Conservation (phyloP, 2,888 invertebrate species). For the Nesidiocoris tenuis region DNA sequence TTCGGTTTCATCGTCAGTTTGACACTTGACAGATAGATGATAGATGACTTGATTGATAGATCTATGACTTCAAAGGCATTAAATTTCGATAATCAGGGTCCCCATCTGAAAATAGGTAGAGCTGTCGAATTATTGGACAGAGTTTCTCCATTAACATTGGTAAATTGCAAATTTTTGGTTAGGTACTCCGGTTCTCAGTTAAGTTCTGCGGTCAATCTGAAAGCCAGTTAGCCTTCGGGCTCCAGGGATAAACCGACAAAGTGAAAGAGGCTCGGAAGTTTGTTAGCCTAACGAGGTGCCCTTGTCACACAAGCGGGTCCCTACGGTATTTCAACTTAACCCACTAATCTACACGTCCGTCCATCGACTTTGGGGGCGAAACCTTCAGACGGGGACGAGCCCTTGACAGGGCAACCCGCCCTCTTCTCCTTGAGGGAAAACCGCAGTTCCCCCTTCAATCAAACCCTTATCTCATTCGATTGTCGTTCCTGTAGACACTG, state of each 20-base stretch:
- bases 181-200: no score
- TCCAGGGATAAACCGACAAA: not conserved
- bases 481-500: not conserved
- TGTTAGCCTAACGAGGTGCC: not conserved
- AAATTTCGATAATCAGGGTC: no score
- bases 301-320: not conserved
- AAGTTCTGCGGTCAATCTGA: not conserved
- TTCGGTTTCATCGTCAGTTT: no score
- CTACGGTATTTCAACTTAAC: not conserved
- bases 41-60: no score
- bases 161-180: no score
- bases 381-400: not conserved
- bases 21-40: no score
- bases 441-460: not conserved
- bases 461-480: constrained; percentile 5
- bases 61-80: no score
- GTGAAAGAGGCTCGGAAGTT: not conserved
- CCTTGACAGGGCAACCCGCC: not conserved
- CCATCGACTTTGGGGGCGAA: not conserved
- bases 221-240: not conserved
- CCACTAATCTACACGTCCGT: not conserved
- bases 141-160: no score
- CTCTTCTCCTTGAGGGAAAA: not conserved
- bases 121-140: no score
- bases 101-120: no score